Evolutionary conservation across 2,797 vertebrate species (phyloP).

Genomic region (Semotilus atromaculatus): DNA sequence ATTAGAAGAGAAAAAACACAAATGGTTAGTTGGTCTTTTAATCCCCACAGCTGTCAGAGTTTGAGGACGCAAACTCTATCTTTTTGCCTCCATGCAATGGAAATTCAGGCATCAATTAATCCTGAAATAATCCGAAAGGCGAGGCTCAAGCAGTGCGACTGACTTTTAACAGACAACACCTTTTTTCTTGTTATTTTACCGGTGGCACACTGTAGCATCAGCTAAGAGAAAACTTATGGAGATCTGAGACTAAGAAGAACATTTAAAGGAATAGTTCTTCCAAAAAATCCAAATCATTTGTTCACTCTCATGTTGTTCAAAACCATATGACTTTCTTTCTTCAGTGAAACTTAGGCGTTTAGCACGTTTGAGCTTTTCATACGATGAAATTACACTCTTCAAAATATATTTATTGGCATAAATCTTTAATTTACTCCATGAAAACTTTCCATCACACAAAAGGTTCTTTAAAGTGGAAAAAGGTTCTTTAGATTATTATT

Average conservation of each 20-base stretch:
- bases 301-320: background rate
- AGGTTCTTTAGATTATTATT: background rate
- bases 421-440: background rate
- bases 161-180: constrained; percentile 70
- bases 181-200: constrained; percentile 59
- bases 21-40: too few species aligned
- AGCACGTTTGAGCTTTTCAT: background rate
- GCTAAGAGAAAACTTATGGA: background rate
- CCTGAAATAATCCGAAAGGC: constrained; percentile 72
- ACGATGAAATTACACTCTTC: background rate
- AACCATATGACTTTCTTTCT: background rate
- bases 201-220: constrained; percentile 61
- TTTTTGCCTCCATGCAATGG: constrained; percentile 62
- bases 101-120: constrained; percentile 77
- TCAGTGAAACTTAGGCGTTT: background rate
- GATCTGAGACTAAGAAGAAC: background rate
- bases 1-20: too few species aligned
- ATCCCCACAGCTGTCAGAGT: constrained; percentile 31
- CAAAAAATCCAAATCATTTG: too few species aligned
- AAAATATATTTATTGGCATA: background rate
- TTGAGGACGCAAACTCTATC: constrained; percentile 68
- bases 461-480: background rate
- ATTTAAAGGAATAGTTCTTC: too few species aligned
- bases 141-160: constrained; percentile 70
- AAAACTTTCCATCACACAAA: background rate